Base-by-base conservation (phyloP, 1,140 invertebrate genomes). In the Aphidius ervi region DNA sequence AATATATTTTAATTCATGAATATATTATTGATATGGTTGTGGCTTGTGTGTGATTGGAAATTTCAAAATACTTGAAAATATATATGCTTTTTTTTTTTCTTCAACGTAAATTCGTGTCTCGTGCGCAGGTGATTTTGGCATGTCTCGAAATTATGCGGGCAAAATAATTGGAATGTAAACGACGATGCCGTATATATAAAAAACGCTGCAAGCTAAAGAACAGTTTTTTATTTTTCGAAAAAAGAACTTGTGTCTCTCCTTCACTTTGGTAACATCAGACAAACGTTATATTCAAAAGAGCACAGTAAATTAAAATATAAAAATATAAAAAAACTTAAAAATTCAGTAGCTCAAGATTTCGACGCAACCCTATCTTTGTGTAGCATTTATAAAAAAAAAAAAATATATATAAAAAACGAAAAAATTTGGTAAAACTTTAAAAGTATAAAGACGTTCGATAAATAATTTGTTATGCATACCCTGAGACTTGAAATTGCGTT, bases 381-480 rank as follows among this genome's bases (percentile, higher is more conserved):
- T 52, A 7, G 2, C 41, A 10, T 54, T 41, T 41, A 37, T 31
- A 41, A 39, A 6, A 54, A 39, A 8, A 4, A 52, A n/a, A 9
- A 46, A n/a, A n/a, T n/a, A n/a, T n/a, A n/a, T 16, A n/a, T n/a
- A 16, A 46, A n/a, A 48, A 9, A 42, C 41, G 0, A 39, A 43
- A 43, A 55, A 20, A 57, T 57, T 37, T 40, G 8, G 10, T 42
- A 41, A 48, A 50, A 58, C 59, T 63, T 65, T 56, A 46, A 31
- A 69, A 60, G 62, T 70, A 72, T 73, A 70, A 71, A 74, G 70
- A 72, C 69, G 69, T 74, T 70, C 39, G 60, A 60, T 63, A 61
- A 64, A 63, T 67, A 66, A 79, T 79, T 77, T 72, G 70, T 77
- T 77, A 79, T 78, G 73, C 76, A 76, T 77, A 67, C 68, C 70